These are phyloP conservation scores for Rosalia funebris DNA, from an alignment of 2,888 invertebrate genomes.

Conservation along the genomic window DNA sequence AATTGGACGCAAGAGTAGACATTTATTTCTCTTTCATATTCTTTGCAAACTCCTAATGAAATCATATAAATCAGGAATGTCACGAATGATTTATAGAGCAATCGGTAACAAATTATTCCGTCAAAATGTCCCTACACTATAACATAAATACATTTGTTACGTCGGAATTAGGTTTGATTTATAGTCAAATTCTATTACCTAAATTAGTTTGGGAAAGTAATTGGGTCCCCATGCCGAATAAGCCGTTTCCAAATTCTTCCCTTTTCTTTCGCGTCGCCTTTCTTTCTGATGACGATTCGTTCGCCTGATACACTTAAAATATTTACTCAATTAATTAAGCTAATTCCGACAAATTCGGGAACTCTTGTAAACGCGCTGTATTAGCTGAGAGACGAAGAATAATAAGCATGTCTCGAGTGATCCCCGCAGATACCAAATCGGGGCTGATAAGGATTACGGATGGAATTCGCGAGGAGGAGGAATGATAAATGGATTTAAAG, in stretches of 20 bases:
- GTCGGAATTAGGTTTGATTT: constrained; percentile 26
- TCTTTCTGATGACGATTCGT: not conserved
- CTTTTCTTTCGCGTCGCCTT: not conserved
- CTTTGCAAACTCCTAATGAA: too few species aligned
- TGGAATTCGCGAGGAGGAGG: too few species aligned
- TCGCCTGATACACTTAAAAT: not conserved
- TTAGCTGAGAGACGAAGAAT: not conserved
- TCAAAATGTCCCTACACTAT: constrained; percentile 20
- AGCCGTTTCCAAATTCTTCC: constrained; percentile 1
- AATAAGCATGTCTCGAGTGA: not conserved
- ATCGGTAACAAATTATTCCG: constrained; percentile 6
- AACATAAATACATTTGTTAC: constrained; percentile 22
- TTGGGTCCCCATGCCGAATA: constrained; percentile 6
- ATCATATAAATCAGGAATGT: too few species aligned
- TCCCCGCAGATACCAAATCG: too few species aligned
- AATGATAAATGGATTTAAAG: too few species aligned
- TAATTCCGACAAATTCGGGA: not conserved
- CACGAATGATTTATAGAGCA: constrained; percentile 9
- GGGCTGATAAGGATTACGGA: too few species aligned
- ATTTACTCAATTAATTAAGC: constrained; percentile 2
- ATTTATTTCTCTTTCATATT: too few species aligned
- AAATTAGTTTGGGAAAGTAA: constrained; percentile 26
- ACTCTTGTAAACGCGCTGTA: not conserved
- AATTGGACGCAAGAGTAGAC: too few species aligned
- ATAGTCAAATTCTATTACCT: constrained; percentile 27